Evolutionary conservation across 2,797 vertebrate genomes (phyloP).

Genomic region (Ctenochaetus hawaiiensis): DNA sequence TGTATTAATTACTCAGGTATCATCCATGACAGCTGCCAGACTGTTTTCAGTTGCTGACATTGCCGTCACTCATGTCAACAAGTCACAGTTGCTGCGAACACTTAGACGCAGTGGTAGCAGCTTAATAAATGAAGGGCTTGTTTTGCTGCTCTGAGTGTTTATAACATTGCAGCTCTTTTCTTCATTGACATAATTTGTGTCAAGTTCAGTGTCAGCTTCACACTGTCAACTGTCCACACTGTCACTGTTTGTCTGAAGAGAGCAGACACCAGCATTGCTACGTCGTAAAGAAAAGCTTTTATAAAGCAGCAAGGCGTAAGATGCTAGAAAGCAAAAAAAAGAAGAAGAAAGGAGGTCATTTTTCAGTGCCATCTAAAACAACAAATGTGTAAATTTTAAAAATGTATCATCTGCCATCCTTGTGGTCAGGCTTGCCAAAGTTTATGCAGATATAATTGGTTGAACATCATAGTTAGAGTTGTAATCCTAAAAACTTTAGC

Average conservation of each 20-base stretch:
- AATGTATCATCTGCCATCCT: neutral
- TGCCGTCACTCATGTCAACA: constrained; percentile 26
- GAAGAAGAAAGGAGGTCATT: neutral
- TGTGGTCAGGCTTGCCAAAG: neutral
- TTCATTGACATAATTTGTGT: constrained; percentile 13
- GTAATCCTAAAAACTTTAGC: neutral
- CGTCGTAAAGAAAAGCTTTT: neutral
- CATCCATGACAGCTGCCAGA: constrained; percentile 28
- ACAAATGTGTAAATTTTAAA: neutral
- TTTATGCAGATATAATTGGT: neutral
- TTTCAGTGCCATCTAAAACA: neutral
- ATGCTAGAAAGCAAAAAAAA: neutral
- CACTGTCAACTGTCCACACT: neutral
- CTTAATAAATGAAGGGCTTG: neutral
- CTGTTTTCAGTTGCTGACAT: constrained; percentile 22
- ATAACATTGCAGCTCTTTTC: neutral
- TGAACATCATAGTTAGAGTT: neutral
- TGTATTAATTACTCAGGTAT: constrained; percentile 39
- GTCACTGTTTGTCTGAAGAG: constrained; percentile 4
- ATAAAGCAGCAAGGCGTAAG: neutral
- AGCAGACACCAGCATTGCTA: neutral
- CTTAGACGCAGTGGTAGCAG: neutral
- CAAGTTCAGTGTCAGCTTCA: neutral
- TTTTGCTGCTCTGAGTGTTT: neutral
- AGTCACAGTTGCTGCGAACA: constrained; percentile 4